Evolutionary conservation across 2,113 vertebrate species (phyloP).

Genomic region (Nibea albiflora): DNA sequence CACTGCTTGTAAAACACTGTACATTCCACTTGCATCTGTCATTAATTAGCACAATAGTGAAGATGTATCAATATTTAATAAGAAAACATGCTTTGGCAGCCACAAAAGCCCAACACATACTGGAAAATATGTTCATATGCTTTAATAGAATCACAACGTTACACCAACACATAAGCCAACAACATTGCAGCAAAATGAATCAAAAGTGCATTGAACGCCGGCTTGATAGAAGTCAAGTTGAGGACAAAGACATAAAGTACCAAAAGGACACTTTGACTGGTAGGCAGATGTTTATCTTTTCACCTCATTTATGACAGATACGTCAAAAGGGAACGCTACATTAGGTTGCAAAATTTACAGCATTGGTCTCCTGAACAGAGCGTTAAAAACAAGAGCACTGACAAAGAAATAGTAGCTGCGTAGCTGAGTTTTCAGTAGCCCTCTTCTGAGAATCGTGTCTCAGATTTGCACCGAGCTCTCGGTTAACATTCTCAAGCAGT

Average conservation of each 20-base stretch:
- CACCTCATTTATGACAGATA: background rate
- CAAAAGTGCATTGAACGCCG: conserved; percentile 32
- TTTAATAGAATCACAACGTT: conserved; percentile 40
- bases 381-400: background rate
- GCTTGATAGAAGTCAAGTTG: conserved; percentile 28
- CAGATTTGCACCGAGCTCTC: conserved; percentile 24
- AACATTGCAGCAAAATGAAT: conserved; percentile 36
- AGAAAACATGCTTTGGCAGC: conserved; percentile 8
- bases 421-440: conserved; percentile 40
- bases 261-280: conserved; percentile 32
- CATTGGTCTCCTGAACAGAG: background rate
- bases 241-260: conserved; percentile 24
- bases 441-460: conserved; percentile 55
- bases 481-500: conserved; percentile 51
- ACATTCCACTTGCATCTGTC: background rate
- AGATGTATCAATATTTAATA: conserved; percentile 34
- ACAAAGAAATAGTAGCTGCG: background rate
- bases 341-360: conserved; percentile 5
- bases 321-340: background rate
- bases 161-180: conserved; percentile 17
- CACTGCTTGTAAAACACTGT: background rate
- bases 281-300: conserved; percentile 3
- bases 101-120: conserved; percentile 16
- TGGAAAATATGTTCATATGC: conserved; percentile 3
- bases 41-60: background rate